A percentile compares a stretch with the other conserved stretches of the same genome.
Evolutionary conservation across 2,113 vertebrate species (phyloP).

Genomic region (Pygathrix nemaeus): DNA sequence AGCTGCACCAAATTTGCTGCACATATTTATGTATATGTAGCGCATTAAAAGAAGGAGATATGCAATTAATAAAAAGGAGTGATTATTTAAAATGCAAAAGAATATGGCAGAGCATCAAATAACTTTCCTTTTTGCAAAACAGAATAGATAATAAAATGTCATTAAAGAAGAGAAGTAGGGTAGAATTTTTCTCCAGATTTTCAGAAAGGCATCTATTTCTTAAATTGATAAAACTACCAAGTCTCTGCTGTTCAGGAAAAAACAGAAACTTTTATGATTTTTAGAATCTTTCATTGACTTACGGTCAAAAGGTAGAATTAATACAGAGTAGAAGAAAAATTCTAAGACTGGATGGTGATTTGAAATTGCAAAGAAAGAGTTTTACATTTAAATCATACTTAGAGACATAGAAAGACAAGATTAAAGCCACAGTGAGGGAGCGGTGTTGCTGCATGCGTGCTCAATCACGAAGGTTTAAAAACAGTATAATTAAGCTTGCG

Average conservation of each 20-base stretch:
- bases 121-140: neutral
- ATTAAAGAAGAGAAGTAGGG: neutral
- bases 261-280: slow-evolving; percentile 76
- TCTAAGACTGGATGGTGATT: neutral
- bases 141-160: neutral
- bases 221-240: neutral
- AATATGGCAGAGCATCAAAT: neutral
- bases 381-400: slow-evolving; percentile 43
- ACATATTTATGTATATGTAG: neutral
- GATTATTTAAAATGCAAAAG: slow-evolving; percentile 40
- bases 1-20: neutral
- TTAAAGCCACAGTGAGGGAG: slow-evolving; percentile 8
- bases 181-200: neutral
- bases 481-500: slow-evolving; percentile 51
- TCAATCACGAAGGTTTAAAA: slow-evolving; percentile 51
- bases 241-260: slow-evolving; percentile 75
- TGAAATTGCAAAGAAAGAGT: neutral
- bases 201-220: neutral
- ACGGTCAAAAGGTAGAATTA: neutral
- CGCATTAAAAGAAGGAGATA: neutral
- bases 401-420: slow-evolving; percentile 32
- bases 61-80: slow-evolving; percentile 19
- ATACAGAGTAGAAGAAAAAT: neutral
- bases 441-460: neutral
- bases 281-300: slow-evolving; percentile 67